Base-by-base conservation (phyloP, 2,888 invertebrate genomes). In the Bugula neritina region DNA sequence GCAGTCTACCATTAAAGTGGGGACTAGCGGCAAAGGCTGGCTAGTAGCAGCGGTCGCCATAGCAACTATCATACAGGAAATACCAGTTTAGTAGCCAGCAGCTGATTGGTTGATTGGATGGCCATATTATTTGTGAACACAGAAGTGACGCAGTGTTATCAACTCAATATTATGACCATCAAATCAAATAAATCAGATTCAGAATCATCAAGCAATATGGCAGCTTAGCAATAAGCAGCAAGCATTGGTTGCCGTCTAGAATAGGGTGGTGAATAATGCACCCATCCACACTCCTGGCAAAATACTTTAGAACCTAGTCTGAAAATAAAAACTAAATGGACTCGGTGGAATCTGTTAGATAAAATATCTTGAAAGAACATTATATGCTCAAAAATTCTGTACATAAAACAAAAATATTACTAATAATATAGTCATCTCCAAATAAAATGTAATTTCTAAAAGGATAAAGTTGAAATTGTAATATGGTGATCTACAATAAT, bases 311-410 rank as follows among this genome's bases (percentile, higher is more conserved):
- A 10, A 17, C 43, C 17, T 43, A 43, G 43, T 43, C 17, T 43
- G 43, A 10, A 43, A 43, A 43, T 43, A 17, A 43, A n/a, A n/a
- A 43, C 43, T 10, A 43, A 43, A 43, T 43, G 43, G 43, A 43
- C 43, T 43, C 43, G 43, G 43, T 43, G 43, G 43, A 43, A 43
- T 17, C 43, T 13, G 34, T 31, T 63, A 63, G 5, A 63, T 21
- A 63, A 63, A 63, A 63, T 63, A 63, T 63, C 63, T 63, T 63
- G 63, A 63, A 63, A 63, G 63, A 63, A 63, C 63, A 63, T 63
- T 63, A 29, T n/a, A 63, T 63, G 63, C 31, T 63, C 63, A 3
- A 34, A 31, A 43, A 13, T 29, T 31, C 27, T 34, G 34, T 27
- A 63, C 63, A 63, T 63, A 27, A 63, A 63, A 63, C 63, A 63